Conservation (phyloP, 2,113 vertebrate species). For the Piprites chloris region DNA sequence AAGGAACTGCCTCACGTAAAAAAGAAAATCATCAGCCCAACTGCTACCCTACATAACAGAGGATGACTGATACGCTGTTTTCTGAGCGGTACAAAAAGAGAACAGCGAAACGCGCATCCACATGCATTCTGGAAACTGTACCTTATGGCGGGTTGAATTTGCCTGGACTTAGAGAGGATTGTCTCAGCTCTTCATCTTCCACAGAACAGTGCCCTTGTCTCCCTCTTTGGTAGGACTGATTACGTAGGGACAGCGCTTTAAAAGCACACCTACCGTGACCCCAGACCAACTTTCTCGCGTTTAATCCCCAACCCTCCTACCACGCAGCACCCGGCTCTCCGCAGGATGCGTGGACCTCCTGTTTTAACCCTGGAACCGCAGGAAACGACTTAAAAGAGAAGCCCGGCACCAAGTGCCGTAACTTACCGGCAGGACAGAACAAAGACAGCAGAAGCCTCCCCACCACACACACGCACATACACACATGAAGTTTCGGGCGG, state of each 20-base stretch:
- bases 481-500: not conserved
- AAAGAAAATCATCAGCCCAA: not conserved
- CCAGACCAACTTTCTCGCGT: not conserved
- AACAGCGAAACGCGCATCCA: not conserved
- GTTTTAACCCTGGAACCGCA: not conserved
- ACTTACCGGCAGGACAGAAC: not conserved
- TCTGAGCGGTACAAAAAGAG: not conserved
- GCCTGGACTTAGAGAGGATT: not conserved
- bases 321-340: not conserved
- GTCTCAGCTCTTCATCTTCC: not conserved
- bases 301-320: not conserved
- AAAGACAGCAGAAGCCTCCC: not conserved
- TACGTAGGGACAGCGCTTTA: not conserved
- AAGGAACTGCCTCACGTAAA: not conserved
- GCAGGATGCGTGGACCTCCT: not conserved
- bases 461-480: not conserved
- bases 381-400: not conserved
- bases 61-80: not conserved
- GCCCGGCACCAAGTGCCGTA: not conserved
- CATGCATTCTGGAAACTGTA: not conserved
- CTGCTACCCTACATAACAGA: accelerated
- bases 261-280: not conserved
- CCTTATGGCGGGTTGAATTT: accelerated
- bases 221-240: not conserved
- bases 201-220: not conserved